phyloP scores from a whole-genome alignment of 2,113 vertebrate genomes.

The Raja brachyura region DNA sequence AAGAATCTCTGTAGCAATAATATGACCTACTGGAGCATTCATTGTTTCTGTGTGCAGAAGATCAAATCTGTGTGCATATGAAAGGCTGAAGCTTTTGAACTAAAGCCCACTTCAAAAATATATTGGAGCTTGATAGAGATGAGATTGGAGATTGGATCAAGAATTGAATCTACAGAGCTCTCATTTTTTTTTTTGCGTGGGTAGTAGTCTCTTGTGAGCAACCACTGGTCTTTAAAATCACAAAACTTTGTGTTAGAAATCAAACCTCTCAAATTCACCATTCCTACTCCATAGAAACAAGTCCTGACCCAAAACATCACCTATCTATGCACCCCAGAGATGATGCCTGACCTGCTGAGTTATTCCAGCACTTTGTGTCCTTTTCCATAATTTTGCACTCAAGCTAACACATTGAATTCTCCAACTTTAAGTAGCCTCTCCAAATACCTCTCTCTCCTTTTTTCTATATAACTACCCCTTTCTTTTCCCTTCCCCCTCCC shows the following conservation, averaged over 20 bases:
- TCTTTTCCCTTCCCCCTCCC: too few species aligned
- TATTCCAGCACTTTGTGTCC: too few species aligned
- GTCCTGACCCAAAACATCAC: too few species aligned
- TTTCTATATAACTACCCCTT: too few species aligned
- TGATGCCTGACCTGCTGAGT: too few species aligned
- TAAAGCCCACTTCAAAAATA: not conserved
- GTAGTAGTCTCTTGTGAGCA: not conserved
- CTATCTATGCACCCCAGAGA: too few species aligned
- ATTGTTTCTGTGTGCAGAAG: not conserved
- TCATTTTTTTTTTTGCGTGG: not conserved
- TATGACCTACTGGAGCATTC: not conserved
- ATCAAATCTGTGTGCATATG: not conserved
- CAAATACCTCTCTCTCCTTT: too few species aligned
- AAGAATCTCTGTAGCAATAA: not conserved
- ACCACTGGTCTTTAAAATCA: not conserved
- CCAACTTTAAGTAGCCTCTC: too few species aligned
- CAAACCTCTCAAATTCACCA: not conserved
- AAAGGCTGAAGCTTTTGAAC: not conserved
- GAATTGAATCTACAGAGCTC: not conserved
- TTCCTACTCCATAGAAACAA: too few species aligned
- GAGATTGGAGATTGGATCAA: not conserved
- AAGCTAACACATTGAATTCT: too few species aligned
- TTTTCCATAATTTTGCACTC: too few species aligned
- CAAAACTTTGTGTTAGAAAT: not conserved
- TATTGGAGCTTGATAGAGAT: not conserved